A percentile compares a stretch with the other conserved stretches of the same genome.
Conservation (phyloP, 2,113 vertebrate species). For the Mustela nigripes region DNA sequence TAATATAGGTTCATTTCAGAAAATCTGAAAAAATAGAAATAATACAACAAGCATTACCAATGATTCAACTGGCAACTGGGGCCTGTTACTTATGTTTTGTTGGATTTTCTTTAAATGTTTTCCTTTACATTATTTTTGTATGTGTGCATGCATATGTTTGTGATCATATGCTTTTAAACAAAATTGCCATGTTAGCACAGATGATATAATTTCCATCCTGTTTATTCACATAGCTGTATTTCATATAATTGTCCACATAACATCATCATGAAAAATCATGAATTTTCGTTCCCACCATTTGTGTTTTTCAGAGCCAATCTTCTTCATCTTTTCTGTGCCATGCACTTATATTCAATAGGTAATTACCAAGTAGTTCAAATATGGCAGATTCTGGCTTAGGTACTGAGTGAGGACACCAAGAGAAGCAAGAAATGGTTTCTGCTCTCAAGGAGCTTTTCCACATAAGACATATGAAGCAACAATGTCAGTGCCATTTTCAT, state of each 20-base stretch:
- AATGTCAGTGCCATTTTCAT: not conserved
- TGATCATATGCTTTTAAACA: not conserved
- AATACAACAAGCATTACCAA: not conserved
- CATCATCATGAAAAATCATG: not conserved
- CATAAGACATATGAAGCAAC: not conserved
- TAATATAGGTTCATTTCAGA: not conserved
- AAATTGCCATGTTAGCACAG: not conserved
- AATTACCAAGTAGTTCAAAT: not conserved
- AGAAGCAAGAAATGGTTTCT: not conserved
- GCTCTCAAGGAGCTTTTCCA: not conserved
- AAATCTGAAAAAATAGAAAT: slow-evolving; percentile 27
- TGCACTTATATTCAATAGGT: not conserved
- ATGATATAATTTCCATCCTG: not conserved
- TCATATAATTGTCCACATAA: not conserved
- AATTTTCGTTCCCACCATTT: not conserved
- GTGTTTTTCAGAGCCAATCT: not conserved
- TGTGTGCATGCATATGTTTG: not conserved
- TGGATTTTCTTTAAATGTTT: not conserved
- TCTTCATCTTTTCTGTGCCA: not conserved
- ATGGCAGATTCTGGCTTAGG: not conserved
- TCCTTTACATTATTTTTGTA: not conserved
- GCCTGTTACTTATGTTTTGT: not conserved
- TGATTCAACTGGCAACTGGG: not conserved
- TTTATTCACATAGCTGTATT: not conserved
- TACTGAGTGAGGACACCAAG: not conserved